Conservation (phyloP, 2,888 invertebrate genomes). For the Cacoxenus indagator region DNA sequence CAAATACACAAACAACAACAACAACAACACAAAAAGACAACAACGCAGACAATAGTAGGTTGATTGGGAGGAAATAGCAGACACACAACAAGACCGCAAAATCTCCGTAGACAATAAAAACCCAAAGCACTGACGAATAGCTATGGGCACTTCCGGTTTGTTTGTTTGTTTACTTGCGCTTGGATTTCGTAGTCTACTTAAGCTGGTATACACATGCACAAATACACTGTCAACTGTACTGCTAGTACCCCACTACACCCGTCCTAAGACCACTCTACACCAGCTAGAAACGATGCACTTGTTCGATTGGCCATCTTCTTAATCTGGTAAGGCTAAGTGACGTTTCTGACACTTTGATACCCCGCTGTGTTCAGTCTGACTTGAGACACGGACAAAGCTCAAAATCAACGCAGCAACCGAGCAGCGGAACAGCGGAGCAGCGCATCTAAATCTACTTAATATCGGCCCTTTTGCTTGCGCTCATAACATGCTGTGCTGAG, state of each 20-base stretch:
- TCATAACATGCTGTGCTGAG: conserved; percentile 6
- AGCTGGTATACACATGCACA: not conserved
- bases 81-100: no score
- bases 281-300: no score
- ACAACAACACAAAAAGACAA: not conserved
- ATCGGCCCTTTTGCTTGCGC: not conserved
- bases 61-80: no score
- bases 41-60: no score
- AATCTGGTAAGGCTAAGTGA: no score
- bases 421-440: not conserved
- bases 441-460: conserved; percentile 20
- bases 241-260: not conserved
- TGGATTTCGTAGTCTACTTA: not conserved
- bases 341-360: conserved; percentile 16
- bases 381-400: not conserved
- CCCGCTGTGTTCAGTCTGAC: conserved; percentile 5
- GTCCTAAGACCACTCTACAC: no score
- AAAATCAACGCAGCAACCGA: not conserved
- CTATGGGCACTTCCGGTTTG: conserved; percentile 11
- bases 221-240: not conserved
- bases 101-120: conserved; percentile 7
- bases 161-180: not conserved
- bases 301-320: no score
- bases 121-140: conserved; percentile 12
- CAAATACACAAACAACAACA: not conserved